Percentiles rank a stretch among this genome's conserved stretches.
These are phyloP conservation scores for Nettapus auritus DNA, from an alignment of 2,113 vertebrate genomes.

Conservation along the genomic window DNA sequence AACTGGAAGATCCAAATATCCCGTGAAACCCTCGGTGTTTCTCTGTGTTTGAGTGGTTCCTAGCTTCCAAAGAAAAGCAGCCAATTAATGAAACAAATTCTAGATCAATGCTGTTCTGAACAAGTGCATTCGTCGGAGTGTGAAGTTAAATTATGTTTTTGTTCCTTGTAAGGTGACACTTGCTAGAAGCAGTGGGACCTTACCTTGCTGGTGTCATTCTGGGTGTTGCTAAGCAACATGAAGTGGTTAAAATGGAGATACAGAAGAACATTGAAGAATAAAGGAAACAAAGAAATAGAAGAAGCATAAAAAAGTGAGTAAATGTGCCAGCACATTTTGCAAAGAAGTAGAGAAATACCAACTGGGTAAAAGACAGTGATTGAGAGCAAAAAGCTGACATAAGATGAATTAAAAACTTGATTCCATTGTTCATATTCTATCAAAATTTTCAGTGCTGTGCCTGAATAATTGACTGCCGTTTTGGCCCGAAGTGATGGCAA, in stretches of 20 bases:
- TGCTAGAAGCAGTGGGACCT: neutral
- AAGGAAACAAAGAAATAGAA: neutral
- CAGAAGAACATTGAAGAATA: neutral
- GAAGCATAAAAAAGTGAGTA: neutral
- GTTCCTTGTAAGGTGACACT: neutral
- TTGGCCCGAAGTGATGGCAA: neutral
- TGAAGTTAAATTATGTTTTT: neutral
- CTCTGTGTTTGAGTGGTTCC: neutral
- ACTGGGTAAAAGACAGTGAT: neutral
- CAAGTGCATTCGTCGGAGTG: neutral
- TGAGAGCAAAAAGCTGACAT: neutral
- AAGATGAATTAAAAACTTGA: neutral
- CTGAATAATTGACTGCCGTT: neutral
- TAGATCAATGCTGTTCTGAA: neutral
- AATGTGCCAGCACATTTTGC: neutral
- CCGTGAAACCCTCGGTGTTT: neutral
- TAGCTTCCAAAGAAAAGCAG: neutral
- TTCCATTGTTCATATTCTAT: rapidly evolving
- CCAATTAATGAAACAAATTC: neutral
- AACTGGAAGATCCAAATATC: neutral
- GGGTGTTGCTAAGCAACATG: constrained; percentile 58
- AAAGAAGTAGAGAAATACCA: neutral
- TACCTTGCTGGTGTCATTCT: constrained; percentile 20
- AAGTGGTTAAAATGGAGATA: neutral
- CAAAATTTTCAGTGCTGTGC: neutral